phyloP scores from a whole-genome alignment of 2,888 invertebrate genomes.

The Agriotes lineatus region DNA sequence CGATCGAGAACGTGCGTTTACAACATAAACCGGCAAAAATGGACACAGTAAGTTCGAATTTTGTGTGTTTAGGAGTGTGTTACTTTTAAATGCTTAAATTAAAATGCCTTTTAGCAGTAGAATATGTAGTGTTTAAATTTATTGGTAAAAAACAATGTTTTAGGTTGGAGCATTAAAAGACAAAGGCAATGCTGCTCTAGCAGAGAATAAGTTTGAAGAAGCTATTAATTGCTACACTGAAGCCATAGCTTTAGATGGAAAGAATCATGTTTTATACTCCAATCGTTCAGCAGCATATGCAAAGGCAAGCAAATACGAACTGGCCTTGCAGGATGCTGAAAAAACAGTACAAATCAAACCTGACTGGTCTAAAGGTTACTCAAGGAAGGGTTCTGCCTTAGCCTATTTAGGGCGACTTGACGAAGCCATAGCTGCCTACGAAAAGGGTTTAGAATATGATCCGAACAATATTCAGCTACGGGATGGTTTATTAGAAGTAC shows the following conservation, averaged over 20 bases:
- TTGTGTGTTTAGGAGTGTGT: too few relatives aligned
- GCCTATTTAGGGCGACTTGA: conserved; percentile 80
- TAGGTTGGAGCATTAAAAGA: conserved; percentile 87
- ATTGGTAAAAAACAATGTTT: conserved; percentile 1
- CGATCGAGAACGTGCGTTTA: conserved; percentile 26
- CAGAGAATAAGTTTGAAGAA: conserved; percentile 81
- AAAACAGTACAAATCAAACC: conserved; percentile 85
- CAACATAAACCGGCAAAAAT: conserved; percentile 17
- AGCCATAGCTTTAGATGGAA: conserved; percentile 82
- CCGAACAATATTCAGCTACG: conserved; percentile 80
- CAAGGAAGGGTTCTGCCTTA: conserved; percentile 88
- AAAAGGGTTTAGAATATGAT: conserved; percentile 79
- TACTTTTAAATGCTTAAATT: neutral
- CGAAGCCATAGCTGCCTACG: conserved; percentile 83
- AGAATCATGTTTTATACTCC: conserved; percentile 90
- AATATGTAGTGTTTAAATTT: neutral
- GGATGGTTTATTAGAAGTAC: conserved; percentile 74
- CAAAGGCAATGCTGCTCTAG: conserved; percentile 87
- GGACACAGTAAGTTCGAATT: conserved; percentile 23
- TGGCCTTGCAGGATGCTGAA: conserved; percentile 88
- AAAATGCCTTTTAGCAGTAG: neutral
- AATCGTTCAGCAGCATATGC: conserved; percentile 93
- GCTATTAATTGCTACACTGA: conserved; percentile 85
- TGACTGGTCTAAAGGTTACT: conserved; percentile 90
- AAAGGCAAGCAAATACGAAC: conserved; percentile 79